Evolutionary conservation across 2,888 invertebrate species (phyloP).

Genomic region (Lasiommata megera): DNA sequence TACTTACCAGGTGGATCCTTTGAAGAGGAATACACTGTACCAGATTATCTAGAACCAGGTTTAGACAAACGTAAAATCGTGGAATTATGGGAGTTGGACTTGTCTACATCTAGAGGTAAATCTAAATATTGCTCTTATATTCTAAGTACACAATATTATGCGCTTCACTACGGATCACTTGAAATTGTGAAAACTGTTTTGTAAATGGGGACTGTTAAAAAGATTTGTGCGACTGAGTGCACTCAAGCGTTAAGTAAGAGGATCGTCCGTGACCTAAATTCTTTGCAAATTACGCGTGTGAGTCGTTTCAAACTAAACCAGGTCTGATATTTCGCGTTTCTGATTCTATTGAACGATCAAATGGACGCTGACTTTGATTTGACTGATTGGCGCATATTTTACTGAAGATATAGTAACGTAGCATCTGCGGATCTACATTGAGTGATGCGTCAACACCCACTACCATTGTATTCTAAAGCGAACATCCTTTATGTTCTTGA

Average conservation of each 20-base stretch:
- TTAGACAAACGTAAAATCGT: conserved; percentile 91
- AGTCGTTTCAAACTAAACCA: conserved; percentile 55
- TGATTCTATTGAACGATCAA: conserved; percentile 35
- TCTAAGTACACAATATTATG: neutral
- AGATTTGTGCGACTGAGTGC: conserved; percentile 54
- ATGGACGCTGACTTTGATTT: conserved; percentile 24
- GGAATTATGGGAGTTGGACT: conserved; percentile 87
- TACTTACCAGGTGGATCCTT: conserved; percentile 87
- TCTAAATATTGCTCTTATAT: conserved; percentile 15
- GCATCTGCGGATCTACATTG: conserved; percentile 42
- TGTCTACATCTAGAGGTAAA: conserved; percentile 78
- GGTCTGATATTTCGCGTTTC: conserved; percentile 45
- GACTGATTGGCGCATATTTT: conserved; percentile 15
- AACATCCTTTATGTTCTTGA: conserved; percentile 59
- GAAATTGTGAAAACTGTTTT: conserved; percentile 2
- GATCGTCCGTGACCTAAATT: conserved; percentile 72
- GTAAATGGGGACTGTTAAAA: conserved; percentile 51
- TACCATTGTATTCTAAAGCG: conserved; percentile 51
- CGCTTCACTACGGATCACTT: neutral
- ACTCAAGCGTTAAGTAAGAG: conserved; percentile 72
- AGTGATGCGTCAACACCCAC: conserved; percentile 50
- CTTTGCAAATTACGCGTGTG: conserved; percentile 60
- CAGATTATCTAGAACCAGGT: conserved; percentile 92
- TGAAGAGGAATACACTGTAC: conserved; percentile 87
- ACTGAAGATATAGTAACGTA: conserved; percentile 32